Evolutionary conservation across 2,113 vertebrate species (phyloP), one percentile per base, ranked within the genome.

Genomic region (Damaliscus lunatus): DNA sequence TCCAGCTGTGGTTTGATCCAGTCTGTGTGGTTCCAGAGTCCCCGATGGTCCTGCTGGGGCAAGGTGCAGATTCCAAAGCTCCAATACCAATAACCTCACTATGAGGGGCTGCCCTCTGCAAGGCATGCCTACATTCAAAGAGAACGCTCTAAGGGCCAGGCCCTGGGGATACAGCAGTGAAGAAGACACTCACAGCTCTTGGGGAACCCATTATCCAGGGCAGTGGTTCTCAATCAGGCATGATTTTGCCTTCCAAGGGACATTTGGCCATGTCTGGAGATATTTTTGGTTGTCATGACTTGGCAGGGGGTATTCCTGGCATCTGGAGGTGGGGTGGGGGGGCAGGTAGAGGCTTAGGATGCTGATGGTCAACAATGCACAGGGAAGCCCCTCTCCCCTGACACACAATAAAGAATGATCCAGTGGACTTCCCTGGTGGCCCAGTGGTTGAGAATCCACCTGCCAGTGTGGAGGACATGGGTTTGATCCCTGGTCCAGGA

Each of bases 191-290:
- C 83, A 8, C 16, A 1, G 55, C n/a, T 27, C n/a, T 46, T 36
- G 17, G 1, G 15, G 55, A 77, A 7, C 57, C 29, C 0, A 6
- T 25, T 3, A 9, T 6, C 50, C 1, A 4, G 27, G 31, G 59
- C 84, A 27, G 27, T 7, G 74, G 31, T 23, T 50, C 94, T 80
- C 57, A 33, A 7, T 19, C 31, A 31, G 50, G 57, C 1, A 0
- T 36, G 71, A 57, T 2, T 57, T 36, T 57, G 71, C 81, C 29
- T 80, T 55, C 46, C 12, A 3, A 29, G 78, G 43, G 19, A 74
- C 60, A 57, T 36, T 11, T 31, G 60, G 86, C 11, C 6, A 40
- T 2, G 50, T 46, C 82, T 57, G 9, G 48, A 81, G 94, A 87
- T 23, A 16, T 16, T n/a, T 19, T 17, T 40, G 81, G 48, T 43